These are phyloP conservation scores for Tachina fera DNA, from an alignment of 2,888 invertebrate species.

Conservation along the genomic window DNA sequence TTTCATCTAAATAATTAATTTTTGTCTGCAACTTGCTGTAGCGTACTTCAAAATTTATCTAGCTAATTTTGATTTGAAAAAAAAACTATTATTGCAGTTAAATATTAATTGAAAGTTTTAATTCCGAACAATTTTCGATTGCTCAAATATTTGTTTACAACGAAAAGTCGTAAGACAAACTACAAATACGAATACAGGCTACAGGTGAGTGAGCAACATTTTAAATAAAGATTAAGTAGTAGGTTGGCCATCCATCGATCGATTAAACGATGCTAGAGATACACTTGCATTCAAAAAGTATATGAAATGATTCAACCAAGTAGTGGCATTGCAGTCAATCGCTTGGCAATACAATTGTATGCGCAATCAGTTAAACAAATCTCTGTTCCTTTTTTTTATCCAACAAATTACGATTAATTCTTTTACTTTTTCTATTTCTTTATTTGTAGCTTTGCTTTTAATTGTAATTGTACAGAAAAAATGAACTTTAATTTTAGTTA, in stretches of 20 bases:
- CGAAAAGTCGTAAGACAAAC: neutral
- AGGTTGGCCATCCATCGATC: constrained; percentile 38
- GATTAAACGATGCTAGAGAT: constrained; percentile 38
- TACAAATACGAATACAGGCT: constrained; percentile 24
- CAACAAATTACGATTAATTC: constrained; percentile 33
- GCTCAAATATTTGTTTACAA: constrained; percentile 68
- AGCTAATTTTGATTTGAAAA: constrained; percentile 15
- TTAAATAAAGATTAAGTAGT: constrained; percentile 67
- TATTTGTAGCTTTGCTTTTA: constrained; percentile 47
- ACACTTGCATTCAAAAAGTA: neutral
- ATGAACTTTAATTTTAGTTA: constrained; percentile 30
- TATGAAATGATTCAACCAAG: neutral
- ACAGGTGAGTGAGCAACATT: constrained; percentile 54
- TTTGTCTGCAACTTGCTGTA: neutral
- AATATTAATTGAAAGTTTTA: constrained; percentile 66
- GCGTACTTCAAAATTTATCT: neutral
- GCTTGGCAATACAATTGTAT: constrained; percentile 38
- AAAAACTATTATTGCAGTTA: constrained; percentile 44
- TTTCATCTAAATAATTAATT: no score
- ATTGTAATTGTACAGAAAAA: constrained; percentile 64
- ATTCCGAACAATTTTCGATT: constrained; percentile 48
- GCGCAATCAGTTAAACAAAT: constrained; percentile 60
- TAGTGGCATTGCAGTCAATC: constrained; percentile 27
- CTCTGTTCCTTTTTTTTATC: constrained; percentile 12
- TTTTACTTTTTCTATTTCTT: neutral